A percentile compares a stretch with the other conserved stretches of the same genome.
phyloP scores from a whole-genome alignment of 2,888 invertebrate species.

The Mythimna vitellina region DNA sequence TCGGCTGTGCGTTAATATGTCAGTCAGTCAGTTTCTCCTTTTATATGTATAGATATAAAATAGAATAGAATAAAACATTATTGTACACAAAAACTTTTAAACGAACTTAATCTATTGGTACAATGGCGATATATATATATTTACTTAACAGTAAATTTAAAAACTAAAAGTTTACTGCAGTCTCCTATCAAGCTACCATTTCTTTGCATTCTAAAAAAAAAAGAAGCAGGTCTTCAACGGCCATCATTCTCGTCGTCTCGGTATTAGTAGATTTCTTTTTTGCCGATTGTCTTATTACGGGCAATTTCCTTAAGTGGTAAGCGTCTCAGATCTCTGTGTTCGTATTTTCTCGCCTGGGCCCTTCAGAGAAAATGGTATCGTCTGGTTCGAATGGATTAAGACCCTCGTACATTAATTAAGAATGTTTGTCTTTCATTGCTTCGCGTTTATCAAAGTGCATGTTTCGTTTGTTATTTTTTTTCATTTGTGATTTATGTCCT shows the following conservation, averaged over 20 bases:
- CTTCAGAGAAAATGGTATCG: slow-evolving; percentile 54
- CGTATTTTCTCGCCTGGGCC: slow-evolving; percentile 60
- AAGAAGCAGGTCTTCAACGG: slow-evolving; percentile 47
- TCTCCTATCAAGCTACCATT: background rate
- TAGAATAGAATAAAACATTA: no score
- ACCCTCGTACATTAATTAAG: slow-evolving; percentile 58
- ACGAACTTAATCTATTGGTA: no score
- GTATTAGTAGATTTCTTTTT: slow-evolving; percentile 69
- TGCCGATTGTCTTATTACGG: slow-evolving; percentile 74
- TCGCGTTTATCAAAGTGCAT: slow-evolving; percentile 46
- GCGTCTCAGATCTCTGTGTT: slow-evolving; percentile 62
- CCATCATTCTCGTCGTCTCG: slow-evolving; percentile 64
- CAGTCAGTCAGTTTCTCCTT: no score
- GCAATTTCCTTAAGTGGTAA: slow-evolving; percentile 74
- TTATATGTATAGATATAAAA: no score
- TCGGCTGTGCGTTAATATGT: no score
- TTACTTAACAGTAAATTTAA: background rate
- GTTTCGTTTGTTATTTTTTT: slow-evolving; percentile 24
- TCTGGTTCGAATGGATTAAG: slow-evolving; percentile 62
- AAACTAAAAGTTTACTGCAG: slow-evolving; percentile 1
- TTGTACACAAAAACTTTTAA: no score
- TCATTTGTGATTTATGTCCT: slow-evolving; percentile 18
- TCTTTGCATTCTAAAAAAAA: slow-evolving; percentile 25
- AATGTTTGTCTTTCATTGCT: slow-evolving; percentile 50
- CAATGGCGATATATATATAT: no score